These are phyloP conservation scores for Lamellibrachia satsuma DNA, from an alignment of 2,888 invertebrate species.

Conservation along the genomic window DNA sequence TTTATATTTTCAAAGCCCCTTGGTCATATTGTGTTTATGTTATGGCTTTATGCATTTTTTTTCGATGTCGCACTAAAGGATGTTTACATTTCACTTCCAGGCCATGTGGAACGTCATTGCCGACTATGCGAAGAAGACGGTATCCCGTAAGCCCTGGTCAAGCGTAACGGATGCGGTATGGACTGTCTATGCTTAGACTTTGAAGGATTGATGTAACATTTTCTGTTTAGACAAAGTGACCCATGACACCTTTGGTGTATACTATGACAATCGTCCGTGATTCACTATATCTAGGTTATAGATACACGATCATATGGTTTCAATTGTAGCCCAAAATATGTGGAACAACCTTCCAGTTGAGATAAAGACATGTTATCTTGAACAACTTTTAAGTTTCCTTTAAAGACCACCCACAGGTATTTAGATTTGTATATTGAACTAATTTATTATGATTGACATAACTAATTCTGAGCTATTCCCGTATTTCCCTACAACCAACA, in stretches of 20 bases:
- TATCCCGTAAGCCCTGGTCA: slow-evolving; percentile 31
- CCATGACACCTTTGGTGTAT: too few species aligned
- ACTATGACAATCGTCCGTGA: too few species aligned
- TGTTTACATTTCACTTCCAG: slow-evolving; percentile 40
- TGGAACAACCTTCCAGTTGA: too few species aligned
- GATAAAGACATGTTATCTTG: too few species aligned
- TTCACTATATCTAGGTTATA: too few species aligned
- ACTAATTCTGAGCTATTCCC: too few species aligned
- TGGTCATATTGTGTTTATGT: background rate
- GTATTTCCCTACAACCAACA: background rate
- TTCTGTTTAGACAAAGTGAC: background rate
- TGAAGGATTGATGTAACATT: background rate
- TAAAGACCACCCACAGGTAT: too few species aligned
- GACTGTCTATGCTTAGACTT: background rate
- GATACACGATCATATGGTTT: too few species aligned
- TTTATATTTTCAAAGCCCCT: background rate
- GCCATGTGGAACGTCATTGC: slow-evolving; percentile 51
- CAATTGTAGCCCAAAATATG: too few species aligned
- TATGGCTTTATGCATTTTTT: background rate
- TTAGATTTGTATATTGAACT: too few species aligned
- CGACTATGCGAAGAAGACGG: slow-evolving; percentile 47
- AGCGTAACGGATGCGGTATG: slow-evolving; percentile 27
- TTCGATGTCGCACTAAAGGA: background rate
- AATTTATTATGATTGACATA: too few species aligned
- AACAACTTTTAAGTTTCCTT: too few species aligned